These are phyloP conservation scores for Penaeus vannamei DNA, from an alignment of 1,140 invertebrate species.

Conservation along the genomic window DNA sequence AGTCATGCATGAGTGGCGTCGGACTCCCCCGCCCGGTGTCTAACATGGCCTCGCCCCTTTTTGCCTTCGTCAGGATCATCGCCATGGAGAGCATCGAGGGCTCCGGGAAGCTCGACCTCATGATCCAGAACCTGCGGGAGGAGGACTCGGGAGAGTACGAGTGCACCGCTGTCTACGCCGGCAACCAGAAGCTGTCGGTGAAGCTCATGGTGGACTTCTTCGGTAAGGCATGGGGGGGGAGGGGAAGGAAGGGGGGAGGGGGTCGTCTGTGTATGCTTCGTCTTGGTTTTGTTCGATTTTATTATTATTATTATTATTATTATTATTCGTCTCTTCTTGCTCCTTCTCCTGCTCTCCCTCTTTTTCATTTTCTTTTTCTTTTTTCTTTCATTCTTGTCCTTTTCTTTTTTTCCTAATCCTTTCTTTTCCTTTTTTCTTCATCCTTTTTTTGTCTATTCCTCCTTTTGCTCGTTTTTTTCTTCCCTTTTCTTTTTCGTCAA, in stretches of 20 bases:
- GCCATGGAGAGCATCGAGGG: slow-evolving; percentile 57
- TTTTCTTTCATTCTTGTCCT: not conserved
- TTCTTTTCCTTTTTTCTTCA: not conserved
- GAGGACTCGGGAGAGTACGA: slow-evolving; percentile 86
- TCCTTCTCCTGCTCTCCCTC: too few relatives aligned
- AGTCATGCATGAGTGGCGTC: too few relatives aligned
- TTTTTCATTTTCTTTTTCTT: not conserved
- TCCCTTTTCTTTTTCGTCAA: not conserved
- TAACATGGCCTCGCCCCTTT: not conserved
- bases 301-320: too few relatives aligned
- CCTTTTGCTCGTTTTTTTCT: not conserved
- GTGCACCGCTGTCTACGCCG: slow-evolving; percentile 85
- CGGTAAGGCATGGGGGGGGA: slow-evolving; percentile 46
- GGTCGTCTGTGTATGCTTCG: not conserved
- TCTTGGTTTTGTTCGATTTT: too few relatives aligned
- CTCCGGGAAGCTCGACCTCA: slow-evolving; percentile 77
- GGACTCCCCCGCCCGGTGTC: too few relatives aligned
- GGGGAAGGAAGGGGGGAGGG: too few relatives aligned
- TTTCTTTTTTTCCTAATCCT: not conserved
- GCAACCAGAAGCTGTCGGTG: slow-evolving; percentile 65
- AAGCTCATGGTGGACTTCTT: slow-evolving; percentile 51
- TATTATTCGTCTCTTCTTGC: too few relatives aligned
- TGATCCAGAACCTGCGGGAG: slow-evolving; percentile 82
- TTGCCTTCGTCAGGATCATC: slow-evolving; percentile 38
- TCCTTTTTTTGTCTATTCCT: not conserved